Evolutionary conservation across 2,113 vertebrate species (phyloP).

Genomic region (Ursus arctos): DNA sequence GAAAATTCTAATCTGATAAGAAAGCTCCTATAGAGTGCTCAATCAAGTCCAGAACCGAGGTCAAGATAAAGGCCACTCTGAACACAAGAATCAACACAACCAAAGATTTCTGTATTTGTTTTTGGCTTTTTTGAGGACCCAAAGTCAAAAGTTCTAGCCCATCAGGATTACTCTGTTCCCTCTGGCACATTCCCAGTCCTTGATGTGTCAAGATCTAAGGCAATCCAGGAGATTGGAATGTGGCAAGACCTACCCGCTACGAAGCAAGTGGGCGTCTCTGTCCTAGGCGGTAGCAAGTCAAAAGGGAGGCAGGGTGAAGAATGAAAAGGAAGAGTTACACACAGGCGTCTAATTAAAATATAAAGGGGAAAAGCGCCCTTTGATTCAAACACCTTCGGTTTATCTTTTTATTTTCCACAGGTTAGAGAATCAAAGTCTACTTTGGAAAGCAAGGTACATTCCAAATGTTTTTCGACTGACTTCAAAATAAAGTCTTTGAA

Average conservation of each 20-base stretch:
- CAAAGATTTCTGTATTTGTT: not conserved
- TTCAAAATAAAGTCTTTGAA: constrained; percentile 51
- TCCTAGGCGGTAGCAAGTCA: not conserved
- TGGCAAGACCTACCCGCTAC: not conserved
- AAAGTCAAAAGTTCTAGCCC: not conserved
- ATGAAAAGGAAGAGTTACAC: not conserved
- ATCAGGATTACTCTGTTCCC: not conserved
- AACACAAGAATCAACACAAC: not conserved
- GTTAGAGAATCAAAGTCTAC: not conserved
- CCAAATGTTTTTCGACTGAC: not conserved
- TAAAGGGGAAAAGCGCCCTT: not conserved
- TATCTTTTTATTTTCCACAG: constrained; percentile 1
- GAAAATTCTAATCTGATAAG: constrained; percentile 57
- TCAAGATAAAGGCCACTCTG: constrained; percentile 50
- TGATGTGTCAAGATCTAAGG: not conserved
- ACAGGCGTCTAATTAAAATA: not conserved
- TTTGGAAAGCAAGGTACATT: constrained; percentile 34
- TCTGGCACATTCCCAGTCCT: not conserved
- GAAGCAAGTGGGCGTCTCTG: not conserved
- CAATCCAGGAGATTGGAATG: not conserved
- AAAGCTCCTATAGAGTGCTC: not conserved
- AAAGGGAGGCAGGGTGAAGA: not conserved
- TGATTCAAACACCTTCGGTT: constrained; percentile 18
- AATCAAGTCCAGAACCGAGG: constrained; percentile 22
- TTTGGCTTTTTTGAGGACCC: constrained; percentile 11